phyloP scores from a whole-genome alignment of 2,888 invertebrate genomes.

The Craniophora ligustri region DNA sequence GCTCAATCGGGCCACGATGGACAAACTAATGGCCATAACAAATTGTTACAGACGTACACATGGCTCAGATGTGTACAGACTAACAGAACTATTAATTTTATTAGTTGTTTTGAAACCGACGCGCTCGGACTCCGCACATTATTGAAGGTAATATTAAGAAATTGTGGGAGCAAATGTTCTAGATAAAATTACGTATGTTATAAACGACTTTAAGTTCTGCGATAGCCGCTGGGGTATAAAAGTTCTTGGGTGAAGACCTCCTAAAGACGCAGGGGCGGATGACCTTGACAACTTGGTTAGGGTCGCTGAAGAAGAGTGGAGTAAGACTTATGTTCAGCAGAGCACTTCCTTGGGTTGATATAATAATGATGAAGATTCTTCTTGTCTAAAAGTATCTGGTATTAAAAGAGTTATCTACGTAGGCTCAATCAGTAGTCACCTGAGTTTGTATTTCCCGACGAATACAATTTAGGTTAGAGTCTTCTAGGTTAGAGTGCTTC shows the following conservation, averaged over 20 bases:
- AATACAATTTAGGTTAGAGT: too few species aligned
- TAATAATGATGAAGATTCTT: conserved; percentile 17
- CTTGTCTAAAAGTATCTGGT: background rate
- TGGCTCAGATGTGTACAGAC: conserved; percentile 57
- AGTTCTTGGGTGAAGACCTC: too few species aligned
- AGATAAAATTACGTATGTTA: conserved; percentile 28
- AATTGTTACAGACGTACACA: conserved; percentile 66
- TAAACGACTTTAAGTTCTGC: too few species aligned
- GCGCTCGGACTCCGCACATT: conserved; percentile 14
- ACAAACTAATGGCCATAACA: conserved; percentile 70
- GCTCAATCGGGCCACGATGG: conserved; percentile 61
- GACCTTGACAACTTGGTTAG: too few species aligned
- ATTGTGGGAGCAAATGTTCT: conserved; percentile 34
- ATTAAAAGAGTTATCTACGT: background rate
- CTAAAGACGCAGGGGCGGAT: too few species aligned
- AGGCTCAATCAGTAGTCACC: too few species aligned
- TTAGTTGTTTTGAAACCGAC: conserved; percentile 61
- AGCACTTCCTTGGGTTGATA: too few species aligned
- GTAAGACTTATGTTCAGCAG: too few species aligned
- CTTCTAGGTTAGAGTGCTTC: too few species aligned
- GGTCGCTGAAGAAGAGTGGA: too few species aligned
- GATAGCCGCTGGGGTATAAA: too few species aligned
- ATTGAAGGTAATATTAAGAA: conserved; percentile 35
- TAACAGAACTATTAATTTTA: conserved; percentile 64
- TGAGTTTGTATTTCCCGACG: too few species aligned